Evolutionary conservation across 2,888 invertebrate species (phyloP).

Genomic region (Antheraea yamamai): DNA sequence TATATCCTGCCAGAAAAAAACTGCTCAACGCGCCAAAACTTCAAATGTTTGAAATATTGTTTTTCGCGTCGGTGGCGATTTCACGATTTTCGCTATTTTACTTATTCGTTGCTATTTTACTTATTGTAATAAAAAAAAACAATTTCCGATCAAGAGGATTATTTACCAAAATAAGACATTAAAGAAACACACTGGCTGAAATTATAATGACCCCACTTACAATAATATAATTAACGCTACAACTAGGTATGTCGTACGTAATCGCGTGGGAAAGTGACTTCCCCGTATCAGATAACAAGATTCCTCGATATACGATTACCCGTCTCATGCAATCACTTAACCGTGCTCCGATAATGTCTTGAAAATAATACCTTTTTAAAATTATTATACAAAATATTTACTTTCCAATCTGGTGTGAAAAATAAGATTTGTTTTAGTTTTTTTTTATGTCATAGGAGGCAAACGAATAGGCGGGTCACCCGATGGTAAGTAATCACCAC

Average conservation of each 20-base stretch:
- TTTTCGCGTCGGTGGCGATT: no score
- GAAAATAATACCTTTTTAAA: conserved; percentile 35
- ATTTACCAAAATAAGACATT: neutral
- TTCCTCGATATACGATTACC: conserved; percentile 49
- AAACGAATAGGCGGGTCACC: no score
- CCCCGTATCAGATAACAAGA: conserved; percentile 49
- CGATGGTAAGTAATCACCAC: no score
- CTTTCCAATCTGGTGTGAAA: neutral
- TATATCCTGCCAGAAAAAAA: no score
- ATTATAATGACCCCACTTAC: neutral
- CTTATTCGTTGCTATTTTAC: no score
- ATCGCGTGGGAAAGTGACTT: conserved; percentile 57
- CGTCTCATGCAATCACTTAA: conserved; percentile 37
- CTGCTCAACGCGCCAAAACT: no score
- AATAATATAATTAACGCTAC: neutral
- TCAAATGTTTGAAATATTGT: no score
- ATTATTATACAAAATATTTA: conserved; percentile 2
- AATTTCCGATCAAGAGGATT: no score
- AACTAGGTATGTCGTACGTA: neutral
- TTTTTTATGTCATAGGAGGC: no score
- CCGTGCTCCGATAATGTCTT: conserved; percentile 35
- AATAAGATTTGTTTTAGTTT: neutral
- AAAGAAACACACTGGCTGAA: neutral
- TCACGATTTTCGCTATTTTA: no score
- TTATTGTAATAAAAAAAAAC: no score